Base-by-base conservation (phyloP, 2,888 invertebrate species). In the Ischnura elegans region DNA sequence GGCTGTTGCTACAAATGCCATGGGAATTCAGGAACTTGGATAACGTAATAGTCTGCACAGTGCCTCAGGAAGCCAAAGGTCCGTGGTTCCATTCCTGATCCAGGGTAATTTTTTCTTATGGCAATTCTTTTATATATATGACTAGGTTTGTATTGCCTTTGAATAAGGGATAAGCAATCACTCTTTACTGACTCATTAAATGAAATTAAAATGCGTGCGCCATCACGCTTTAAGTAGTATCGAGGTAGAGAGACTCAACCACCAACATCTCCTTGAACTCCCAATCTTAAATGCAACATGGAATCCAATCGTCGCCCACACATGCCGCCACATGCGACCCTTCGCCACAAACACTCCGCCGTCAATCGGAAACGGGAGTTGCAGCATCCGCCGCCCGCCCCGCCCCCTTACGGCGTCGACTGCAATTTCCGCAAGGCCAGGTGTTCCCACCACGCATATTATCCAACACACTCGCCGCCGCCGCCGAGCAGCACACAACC, bases 371-470 rank as follows among this genome's bases (percentile, higher is more conserved):
- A 86, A 86, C 45, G 86, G 86, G 86, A 42, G 36, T 45, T 86
- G 86, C 86, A 86, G 76, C 76, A 36, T 76, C 76, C 61, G 25
- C 85, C 86, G 16, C 43, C 42, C 42, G 36, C 43, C 85, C 16
- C 85, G 43, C 86, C 86, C 86, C 21, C 86, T 86, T 86, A 46
- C 86, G 86, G 25, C 51, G 45, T 51, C 51, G 47, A 51, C 51
- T 87, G 90, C 90, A 90, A 90, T 90, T 90, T 90, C 90, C 61
- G 90, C 90, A 61, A 66, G 61, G 90, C 90, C 90, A 90, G 90
- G 90, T 90, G 90, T 90, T 90, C 61, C 66, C 55, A 66, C 90
- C 90, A 90, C 90, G 90, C 61, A 90, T 61, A 61, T 90, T 90
- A 90, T 90, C 86, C 90, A 90, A 90, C 51, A 51, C 51, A 51